Percentiles rank a stretch among this genome's conserved stretches.
phyloP scores from a whole-genome alignment of 2,797 vertebrate genomes.

The Anguilla obscura region DNA sequence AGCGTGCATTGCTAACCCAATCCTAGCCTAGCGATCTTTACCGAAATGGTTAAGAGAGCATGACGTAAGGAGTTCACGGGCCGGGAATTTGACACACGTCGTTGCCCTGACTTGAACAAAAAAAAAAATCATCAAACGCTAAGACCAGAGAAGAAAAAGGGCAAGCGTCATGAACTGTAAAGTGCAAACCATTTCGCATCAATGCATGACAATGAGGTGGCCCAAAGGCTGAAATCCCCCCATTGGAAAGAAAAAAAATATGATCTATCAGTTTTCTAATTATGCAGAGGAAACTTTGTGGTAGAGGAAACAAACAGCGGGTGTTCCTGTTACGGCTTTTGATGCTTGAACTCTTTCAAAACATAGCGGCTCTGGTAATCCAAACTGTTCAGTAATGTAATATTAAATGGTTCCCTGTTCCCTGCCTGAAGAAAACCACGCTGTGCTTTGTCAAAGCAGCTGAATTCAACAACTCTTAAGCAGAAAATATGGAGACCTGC shows the following conservation, averaged over 20 bases:
- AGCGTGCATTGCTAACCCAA: not conserved
- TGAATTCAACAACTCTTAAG: constrained; percentile 23
- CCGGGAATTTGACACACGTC: constrained; percentile 2
- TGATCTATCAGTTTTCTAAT: not conserved
- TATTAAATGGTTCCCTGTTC: constrained; percentile 18
- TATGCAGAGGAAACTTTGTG: not conserved
- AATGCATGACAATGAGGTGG: constrained; percentile 1
- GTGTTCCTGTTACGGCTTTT: not conserved
- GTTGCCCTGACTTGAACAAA: not conserved
- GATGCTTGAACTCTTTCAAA: constrained; percentile 2
- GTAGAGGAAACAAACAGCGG: not conserved
- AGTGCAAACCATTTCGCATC: constrained; percentile 28
- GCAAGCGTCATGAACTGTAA: constrained; percentile 27
- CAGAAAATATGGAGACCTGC: not conserved
- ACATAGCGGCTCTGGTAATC: not conserved
- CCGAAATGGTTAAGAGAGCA: not conserved
- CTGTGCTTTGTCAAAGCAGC: constrained; percentile 48
- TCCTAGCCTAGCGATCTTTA: not conserved
- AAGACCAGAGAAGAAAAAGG: constrained; percentile 20
- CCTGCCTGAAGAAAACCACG: constrained; percentile 38
- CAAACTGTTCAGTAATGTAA: not conserved
- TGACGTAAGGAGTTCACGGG: not conserved
- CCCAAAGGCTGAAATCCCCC: constrained; percentile 31
- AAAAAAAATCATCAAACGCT: constrained; percentile 21
- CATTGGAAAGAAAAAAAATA: not conserved